Evolutionary conservation across 2,888 invertebrate species (phyloP).

Genomic region (Xestia ashworthii): DNA sequence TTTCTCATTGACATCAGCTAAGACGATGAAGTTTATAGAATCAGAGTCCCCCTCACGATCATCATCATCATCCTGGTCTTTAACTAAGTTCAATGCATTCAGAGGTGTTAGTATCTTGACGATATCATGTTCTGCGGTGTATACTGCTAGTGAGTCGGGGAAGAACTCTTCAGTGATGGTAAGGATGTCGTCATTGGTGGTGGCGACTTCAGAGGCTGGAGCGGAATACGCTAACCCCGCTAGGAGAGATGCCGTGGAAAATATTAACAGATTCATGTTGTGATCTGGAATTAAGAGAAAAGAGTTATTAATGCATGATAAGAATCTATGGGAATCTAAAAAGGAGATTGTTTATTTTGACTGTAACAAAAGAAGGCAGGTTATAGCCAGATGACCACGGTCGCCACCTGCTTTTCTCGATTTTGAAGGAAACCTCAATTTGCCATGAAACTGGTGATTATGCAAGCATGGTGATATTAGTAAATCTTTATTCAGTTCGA

Average conservation of each 20-base stretch:
- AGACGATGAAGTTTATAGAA: constrained; percentile 68
- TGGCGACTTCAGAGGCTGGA: constrained; percentile 59
- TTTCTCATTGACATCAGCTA: constrained; percentile 68
- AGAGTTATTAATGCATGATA: neutral
- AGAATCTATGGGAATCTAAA: too few species aligned
- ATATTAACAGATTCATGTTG: constrained; percentile 61
- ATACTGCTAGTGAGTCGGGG: constrained; percentile 63
- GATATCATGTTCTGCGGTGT: constrained; percentile 71
- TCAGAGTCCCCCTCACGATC: constrained; percentile 9
- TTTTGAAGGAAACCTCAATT: neutral
- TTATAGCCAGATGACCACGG: neutral
- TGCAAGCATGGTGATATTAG: neutral
- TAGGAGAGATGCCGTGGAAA: constrained; percentile 65
- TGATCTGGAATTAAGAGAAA: constrained; percentile 55
- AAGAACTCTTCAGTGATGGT: constrained; percentile 68
- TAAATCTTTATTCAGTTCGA: neutral
- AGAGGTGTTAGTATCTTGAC: constrained; percentile 72
- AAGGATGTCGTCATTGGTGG: constrained; percentile 60
- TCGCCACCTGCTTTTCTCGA: neutral
- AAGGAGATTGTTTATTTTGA: too few species aligned
- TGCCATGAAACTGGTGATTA: neutral
- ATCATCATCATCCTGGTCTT: constrained; percentile 56
- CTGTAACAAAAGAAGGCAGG: too few species aligned
- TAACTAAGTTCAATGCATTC: constrained; percentile 70
- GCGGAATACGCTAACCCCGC: constrained; percentile 64